Percentiles rank a stretch among this genome's conserved stretches.
These are phyloP conservation scores for Hofmannophila pseudospretella DNA, from an alignment of 2,888 invertebrate genomes.

Conservation along the genomic window DNA sequence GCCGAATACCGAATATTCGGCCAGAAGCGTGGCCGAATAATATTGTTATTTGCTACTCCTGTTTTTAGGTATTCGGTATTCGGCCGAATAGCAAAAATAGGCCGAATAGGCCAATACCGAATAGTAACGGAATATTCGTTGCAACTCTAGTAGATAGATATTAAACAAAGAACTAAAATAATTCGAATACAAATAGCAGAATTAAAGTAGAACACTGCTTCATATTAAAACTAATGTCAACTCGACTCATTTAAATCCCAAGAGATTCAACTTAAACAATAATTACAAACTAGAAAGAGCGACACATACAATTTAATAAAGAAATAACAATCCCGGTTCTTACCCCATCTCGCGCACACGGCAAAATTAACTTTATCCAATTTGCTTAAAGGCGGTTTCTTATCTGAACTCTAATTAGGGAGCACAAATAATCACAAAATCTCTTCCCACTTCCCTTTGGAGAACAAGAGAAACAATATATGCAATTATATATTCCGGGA, in stretches of 20 bases:
- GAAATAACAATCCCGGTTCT: constrained; percentile 2
- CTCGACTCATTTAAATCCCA: neutral
- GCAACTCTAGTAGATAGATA: no score
- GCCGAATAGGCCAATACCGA: no score
- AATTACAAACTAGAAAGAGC: neutral
- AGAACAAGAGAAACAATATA: constrained; percentile 63
- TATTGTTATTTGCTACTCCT: no score
- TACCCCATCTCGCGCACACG: constrained; percentile 14
- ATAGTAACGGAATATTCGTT: no score
- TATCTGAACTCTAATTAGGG: constrained; percentile 47
- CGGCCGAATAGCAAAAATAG: no score
- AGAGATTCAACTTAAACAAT: neutral
- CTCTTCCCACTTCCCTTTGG: constrained; percentile 42
- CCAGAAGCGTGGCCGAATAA: no score
- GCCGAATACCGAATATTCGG: no score
- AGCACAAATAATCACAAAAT: constrained; percentile 54
- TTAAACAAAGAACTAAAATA: no score
- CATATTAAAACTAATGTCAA: no score
- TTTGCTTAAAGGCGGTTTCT: constrained; percentile 41
- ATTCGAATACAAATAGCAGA: neutral
- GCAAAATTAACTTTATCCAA: constrained; percentile 36
- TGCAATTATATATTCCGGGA: constrained; percentile 68
- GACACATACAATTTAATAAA: constrained; percentile 4
- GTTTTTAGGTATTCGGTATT: no score
- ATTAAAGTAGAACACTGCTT: neutral